Percentiles rank a stretch among this genome's conserved stretches.
Evolutionary conservation across 2,113 vertebrate species (phyloP).

Genomic region (Elachura formosa): DNA sequence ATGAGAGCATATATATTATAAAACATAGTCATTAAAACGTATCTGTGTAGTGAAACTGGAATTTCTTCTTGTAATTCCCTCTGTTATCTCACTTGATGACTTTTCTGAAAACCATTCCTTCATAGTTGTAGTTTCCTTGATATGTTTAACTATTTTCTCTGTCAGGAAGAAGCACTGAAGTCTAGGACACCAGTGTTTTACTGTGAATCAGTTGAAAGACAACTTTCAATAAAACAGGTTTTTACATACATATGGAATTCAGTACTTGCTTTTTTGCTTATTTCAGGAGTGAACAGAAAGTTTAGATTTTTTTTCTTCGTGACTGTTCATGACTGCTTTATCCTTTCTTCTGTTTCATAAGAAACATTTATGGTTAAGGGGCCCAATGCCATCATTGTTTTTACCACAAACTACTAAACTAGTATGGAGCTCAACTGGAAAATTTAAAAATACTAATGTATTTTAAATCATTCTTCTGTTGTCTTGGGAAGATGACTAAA

Average conservation of each 20-base stretch:
- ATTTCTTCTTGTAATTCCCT: neutral
- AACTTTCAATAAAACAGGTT: neutral
- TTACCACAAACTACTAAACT: neutral
- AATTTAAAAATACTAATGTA: neutral
- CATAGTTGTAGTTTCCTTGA: neutral
- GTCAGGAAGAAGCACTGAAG: neutral
- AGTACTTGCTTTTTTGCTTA: neutral
- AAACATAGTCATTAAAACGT: neutral
- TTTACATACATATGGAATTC: neutral
- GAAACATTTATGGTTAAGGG: neutral
- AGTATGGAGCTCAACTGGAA: neutral
- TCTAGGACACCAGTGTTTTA: neutral
- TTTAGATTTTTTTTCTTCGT: neutral
- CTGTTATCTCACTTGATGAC: neutral
- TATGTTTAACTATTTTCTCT: neutral
- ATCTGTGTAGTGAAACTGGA: neutral
- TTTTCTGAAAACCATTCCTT: neutral
- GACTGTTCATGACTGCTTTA: neutral
- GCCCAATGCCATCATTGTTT: neutral
- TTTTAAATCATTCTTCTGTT: too few relatives aligned
- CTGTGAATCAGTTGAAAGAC: neutral
- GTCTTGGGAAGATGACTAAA: neutral
- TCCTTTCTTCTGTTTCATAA: neutral
- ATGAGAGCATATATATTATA: accelerated
- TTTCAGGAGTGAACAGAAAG: neutral